Conservation (phyloP, 2,888 invertebrate species). For the Glyphotaelius pellucidus region DNA sequence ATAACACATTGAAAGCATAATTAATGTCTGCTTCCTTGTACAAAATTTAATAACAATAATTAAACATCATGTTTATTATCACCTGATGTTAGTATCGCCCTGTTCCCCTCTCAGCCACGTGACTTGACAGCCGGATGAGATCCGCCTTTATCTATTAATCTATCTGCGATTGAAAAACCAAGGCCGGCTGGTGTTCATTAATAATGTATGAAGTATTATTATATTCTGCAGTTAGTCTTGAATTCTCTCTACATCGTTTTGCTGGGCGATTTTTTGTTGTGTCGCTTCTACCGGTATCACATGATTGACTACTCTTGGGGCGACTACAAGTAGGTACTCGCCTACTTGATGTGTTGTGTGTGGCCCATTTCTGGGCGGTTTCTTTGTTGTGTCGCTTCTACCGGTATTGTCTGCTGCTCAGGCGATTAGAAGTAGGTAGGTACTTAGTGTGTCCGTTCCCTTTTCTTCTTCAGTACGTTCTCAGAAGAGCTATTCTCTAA, state of each 20-base stretch:
- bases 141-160: background rate
- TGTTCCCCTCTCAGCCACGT: background rate
- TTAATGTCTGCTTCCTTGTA: background rate
- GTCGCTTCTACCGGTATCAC: constrained; percentile 4
- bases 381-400: too few relatives aligned
- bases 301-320: background rate
- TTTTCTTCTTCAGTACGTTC: too few relatives aligned
- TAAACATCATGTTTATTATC: background rate
- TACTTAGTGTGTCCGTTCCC: too few relatives aligned
- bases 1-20: background rate
- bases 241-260: background rate
- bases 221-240: constrained; percentile 2
- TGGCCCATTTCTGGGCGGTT: too few relatives aligned
- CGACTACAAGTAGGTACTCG: background rate
- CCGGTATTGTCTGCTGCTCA: too few relatives aligned
- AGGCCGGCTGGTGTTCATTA: background rate
- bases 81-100: background rate
- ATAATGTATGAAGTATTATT: constrained; percentile 1
- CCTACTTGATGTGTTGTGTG: background rate
- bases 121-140: background rate
- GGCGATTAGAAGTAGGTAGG: too few relatives aligned
- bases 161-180: background rate
- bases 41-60: background rate
- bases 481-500: too few relatives aligned
- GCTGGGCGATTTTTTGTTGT: background rate